phyloP scores from a whole-genome alignment of 2,888 invertebrate species.

The Cephalotes varians region DNA sequence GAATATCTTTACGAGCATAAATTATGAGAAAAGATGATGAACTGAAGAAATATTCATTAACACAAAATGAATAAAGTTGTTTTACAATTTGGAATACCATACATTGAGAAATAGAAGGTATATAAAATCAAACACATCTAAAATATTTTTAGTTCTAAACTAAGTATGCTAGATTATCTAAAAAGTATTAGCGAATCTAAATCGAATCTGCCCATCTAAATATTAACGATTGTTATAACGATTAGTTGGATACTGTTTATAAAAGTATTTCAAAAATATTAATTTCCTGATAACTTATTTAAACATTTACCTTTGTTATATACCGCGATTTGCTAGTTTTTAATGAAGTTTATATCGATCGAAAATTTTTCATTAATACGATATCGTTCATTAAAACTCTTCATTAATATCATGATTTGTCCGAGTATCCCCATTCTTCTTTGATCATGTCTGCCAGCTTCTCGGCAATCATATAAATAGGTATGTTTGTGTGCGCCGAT shows the following conservation, averaged over 20 bases:
- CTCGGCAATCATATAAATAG: slow-evolving; percentile 90
- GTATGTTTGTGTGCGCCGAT: slow-evolving; percentile 89
- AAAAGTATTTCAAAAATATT: not conserved
- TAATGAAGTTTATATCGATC: not conserved
- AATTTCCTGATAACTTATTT: not conserved
- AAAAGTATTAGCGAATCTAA: not conserved
- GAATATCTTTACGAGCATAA: not conserved
- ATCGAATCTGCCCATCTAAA: not conserved
- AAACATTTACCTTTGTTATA: not conserved
- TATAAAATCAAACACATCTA: not conserved
- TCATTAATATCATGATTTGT: not conserved
- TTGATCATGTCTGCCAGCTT: slow-evolving; percentile 89
- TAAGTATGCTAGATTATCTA: not conserved
- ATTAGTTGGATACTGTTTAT: not conserved
- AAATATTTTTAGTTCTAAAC: not conserved
- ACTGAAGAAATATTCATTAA: not conserved
- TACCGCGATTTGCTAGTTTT: not conserved
- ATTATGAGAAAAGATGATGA: not conserved
- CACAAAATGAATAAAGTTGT: not conserved
- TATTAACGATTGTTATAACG: not conserved
- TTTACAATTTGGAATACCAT: not conserved
- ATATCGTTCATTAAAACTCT: not conserved
- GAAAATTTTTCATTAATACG: not conserved
- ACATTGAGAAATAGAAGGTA: not conserved
- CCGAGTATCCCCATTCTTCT: slow-evolving; percentile 84